phyloP scores from a whole-genome alignment of 2,797 vertebrate species.

The Microchirus variegatus region DNA sequence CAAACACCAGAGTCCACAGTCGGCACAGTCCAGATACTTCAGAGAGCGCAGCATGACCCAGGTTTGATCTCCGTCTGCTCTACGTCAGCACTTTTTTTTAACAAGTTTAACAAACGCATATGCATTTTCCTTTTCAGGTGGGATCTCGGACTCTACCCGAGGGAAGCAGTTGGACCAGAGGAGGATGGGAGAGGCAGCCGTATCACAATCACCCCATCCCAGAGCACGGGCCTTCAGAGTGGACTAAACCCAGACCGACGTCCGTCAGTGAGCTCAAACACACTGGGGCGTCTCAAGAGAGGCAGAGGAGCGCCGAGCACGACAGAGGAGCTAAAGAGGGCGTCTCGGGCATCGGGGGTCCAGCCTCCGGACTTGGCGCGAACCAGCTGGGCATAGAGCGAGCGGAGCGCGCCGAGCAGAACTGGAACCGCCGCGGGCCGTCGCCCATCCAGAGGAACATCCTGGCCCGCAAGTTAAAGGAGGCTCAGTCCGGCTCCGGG shows the following conservation, averaged over 20 bases:
- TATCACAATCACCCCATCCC: slow-evolving; percentile 69
- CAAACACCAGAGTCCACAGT: slow-evolving; percentile 78
- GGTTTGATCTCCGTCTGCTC: slow-evolving; percentile 48
- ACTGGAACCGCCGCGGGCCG: slow-evolving; percentile 85
- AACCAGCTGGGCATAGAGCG: slow-evolving; percentile 70
- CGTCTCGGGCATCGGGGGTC: slow-evolving; percentile 68
- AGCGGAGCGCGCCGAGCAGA: slow-evolving; percentile 83
- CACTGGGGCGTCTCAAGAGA: slow-evolving; percentile 49
- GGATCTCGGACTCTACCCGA: slow-evolving; percentile 86
- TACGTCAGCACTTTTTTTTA: not conserved
- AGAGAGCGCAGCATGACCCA: slow-evolving; percentile 94
- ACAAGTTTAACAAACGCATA: slow-evolving; percentile 1
- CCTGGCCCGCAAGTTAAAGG: slow-evolving; percentile 83
- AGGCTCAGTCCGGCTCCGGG: slow-evolving; percentile 73
- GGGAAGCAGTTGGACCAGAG: slow-evolving; percentile 81
- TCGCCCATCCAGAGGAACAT: slow-evolving; percentile 88
- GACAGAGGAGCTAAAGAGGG: slow-evolving; percentile 22
- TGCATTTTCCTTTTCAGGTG: slow-evolving; percentile 59
- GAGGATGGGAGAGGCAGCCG: slow-evolving; percentile 80
- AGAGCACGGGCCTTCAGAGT: slow-evolving; percentile 72
- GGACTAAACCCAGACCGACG: slow-evolving; percentile 73
- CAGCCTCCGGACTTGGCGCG: not conserved
- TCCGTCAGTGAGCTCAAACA: slow-evolving; percentile 64
- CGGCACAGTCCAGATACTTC: slow-evolving; percentile 79
- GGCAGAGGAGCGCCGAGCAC: slow-evolving; percentile 24